Evolutionary conservation across 2,888 invertebrate genomes (phyloP).

Genomic region (Aleiodes testaceus): DNA sequence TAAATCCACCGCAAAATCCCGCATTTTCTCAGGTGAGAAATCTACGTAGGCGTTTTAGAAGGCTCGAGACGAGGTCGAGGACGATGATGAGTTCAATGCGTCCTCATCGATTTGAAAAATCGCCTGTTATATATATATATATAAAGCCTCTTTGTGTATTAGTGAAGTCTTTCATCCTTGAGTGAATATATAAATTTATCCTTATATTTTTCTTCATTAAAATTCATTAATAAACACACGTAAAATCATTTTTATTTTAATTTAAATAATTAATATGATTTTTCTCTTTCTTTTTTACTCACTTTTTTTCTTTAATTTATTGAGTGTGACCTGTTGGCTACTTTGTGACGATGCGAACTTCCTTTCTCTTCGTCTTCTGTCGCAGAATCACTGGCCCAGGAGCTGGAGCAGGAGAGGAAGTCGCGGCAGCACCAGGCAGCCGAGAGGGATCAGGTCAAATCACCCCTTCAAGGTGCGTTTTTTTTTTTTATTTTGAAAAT

Average conservation of each 20-base stretch:
- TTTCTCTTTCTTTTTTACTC: slow-evolving; percentile 14
- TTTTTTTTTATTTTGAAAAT: slow-evolving; percentile 15
- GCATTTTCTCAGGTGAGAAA: slow-evolving; percentile 45
- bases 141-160: neutral
- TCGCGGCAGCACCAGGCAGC: slow-evolving; percentile 83
- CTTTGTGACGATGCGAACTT: slow-evolving; percentile 46
- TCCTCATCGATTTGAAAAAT: slow-evolving; percentile 21
- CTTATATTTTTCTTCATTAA: no score
- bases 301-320: slow-evolving; percentile 24
- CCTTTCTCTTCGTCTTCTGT: slow-evolving; percentile 68
- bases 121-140: no score
- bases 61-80: slow-evolving; percentile 26
- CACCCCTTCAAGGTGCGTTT: slow-evolving; percentile 83
- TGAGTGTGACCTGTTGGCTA: slow-evolving; percentile 39
- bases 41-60: slow-evolving; percentile 18
- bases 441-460: slow-evolving; percentile 87
- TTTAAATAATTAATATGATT: neutral
- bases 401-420: slow-evolving; percentile 91
- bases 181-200: neutral
- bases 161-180: neutral
- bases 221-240: no score
- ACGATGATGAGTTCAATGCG: slow-evolving; percentile 26
- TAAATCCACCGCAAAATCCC: slow-evolving; percentile 51
- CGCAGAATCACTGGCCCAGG: slow-evolving; percentile 86
- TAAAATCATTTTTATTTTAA: neutral